Evolutionary conservation across 2,888 invertebrate species (phyloP).

Genomic region (Lasioglossum calceatum): DNA sequence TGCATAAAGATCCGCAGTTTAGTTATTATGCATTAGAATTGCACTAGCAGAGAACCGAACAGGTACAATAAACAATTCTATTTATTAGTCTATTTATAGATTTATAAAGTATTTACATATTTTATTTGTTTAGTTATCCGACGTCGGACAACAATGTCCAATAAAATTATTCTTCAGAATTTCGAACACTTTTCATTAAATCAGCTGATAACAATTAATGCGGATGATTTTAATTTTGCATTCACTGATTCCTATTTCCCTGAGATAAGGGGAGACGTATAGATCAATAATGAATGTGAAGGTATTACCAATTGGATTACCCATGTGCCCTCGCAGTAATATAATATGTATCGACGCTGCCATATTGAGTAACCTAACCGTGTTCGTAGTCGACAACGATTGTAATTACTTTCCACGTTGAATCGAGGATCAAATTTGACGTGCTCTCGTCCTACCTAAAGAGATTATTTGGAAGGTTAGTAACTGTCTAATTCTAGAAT

Average conservation of each 20-base stretch:
- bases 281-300: slow-evolving; percentile 60
- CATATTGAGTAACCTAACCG: slow-evolving; percentile 37
- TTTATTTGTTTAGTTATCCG: too few species aligned
- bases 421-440: background rate
- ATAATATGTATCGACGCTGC: slow-evolving; percentile 50
- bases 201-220: background rate
- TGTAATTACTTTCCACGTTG: slow-evolving; percentile 3
- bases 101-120: background rate
- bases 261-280: slow-evolving; percentile 37
- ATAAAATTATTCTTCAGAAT: too few species aligned
- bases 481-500: background rate
- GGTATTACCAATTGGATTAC: slow-evolving; percentile 55
- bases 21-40: background rate
- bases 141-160: too few species aligned
- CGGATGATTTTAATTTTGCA: background rate
- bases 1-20: too few species aligned
- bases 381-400: slow-evolving; percentile 47
- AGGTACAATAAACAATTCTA: background rate
- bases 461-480: background rate
- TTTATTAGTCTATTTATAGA: background rate
- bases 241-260: slow-evolving; percentile 26
- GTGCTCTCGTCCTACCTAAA: background rate
- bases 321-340: slow-evolving; percentile 42
- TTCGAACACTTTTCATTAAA: background rate
- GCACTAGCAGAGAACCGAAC: background rate